These are phyloP conservation scores for Vanessa tameamea DNA, from an alignment of 1,140 invertebrate genomes.

Conservation along the genomic window DNA sequence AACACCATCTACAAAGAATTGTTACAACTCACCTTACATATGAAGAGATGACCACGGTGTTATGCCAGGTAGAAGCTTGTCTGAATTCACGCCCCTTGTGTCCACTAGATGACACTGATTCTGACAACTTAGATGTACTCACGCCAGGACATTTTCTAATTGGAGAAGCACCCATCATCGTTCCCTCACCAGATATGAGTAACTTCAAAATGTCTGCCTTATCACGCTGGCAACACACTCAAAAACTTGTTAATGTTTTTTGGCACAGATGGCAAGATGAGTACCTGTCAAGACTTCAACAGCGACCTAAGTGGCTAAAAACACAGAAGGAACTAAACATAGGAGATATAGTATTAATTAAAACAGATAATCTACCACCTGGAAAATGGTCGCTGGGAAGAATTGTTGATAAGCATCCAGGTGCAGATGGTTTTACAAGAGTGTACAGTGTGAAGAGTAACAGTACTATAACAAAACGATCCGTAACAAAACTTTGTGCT, in stretches of 20 bases:
- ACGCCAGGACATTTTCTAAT: no score
- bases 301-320: slow-evolving; percentile 26
- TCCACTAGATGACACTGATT: slow-evolving; percentile 10
- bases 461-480: slow-evolving; percentile 2
- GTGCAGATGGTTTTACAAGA: slow-evolving; percentile 8
- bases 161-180: no score
- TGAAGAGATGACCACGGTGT: slow-evolving; percentile 1
- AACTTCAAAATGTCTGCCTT: slow-evolving; percentile 12
- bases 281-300: slow-evolving; percentile 23
- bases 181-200: slow-evolving; percentile 12
- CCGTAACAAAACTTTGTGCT: not conserved
- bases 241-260: slow-evolving; percentile 25
- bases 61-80: slow-evolving; percentile 8
- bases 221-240: slow-evolving; percentile 26
- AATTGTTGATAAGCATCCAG: not conserved
- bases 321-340: slow-evolving; percentile 16
- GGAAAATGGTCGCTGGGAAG: slow-evolving; percentile 2
- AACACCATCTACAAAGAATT: no score
- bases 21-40: not conserved
- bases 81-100: slow-evolving; percentile 1
- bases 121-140: not conserved
- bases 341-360: slow-evolving; percentile 26
- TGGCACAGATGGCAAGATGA: slow-evolving; percentile 28
- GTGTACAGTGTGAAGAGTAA: slow-evolving; percentile 4
- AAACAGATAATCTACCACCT: not conserved